These are phyloP conservation scores for Pristis pectinata DNA, from an alignment of 2,797 vertebrate genomes.

Conservation along the genomic window DNA sequence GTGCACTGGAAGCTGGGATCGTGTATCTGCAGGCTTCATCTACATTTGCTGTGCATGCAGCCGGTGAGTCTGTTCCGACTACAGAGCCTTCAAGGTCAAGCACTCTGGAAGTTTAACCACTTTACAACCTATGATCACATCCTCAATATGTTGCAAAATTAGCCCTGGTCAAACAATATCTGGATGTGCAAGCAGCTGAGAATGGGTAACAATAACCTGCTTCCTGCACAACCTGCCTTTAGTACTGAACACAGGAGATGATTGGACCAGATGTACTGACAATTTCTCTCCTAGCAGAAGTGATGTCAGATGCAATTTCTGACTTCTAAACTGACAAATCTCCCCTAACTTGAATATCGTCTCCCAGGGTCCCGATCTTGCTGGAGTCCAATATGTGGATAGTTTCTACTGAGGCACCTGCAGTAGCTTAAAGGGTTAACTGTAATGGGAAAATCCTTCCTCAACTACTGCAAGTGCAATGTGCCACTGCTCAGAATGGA, in stretches of 20 bases:
- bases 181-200: background rate
- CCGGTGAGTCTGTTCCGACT: background rate
- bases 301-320: background rate
- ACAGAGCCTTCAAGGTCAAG: background rate
- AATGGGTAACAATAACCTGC: background rate
- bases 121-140: background rate
- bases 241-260: background rate
- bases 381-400: background rate
- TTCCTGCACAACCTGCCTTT: background rate
- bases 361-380: background rate
- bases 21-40: no score
- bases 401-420: background rate
- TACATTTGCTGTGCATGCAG: no score
- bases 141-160: background rate
- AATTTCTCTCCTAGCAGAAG: background rate
- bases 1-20: background rate
- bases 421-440: background rate
- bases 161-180: background rate
- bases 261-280: background rate
- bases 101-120: background rate
- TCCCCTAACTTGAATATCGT: background rate
- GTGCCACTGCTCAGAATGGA: background rate
- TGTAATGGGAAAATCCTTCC: background rate
- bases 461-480: no score
- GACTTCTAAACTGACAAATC: background rate